These are phyloP conservation scores for Conomelus anceps DNA, from an alignment of 2,888 invertebrate genomes.

Conservation along the genomic window DNA sequence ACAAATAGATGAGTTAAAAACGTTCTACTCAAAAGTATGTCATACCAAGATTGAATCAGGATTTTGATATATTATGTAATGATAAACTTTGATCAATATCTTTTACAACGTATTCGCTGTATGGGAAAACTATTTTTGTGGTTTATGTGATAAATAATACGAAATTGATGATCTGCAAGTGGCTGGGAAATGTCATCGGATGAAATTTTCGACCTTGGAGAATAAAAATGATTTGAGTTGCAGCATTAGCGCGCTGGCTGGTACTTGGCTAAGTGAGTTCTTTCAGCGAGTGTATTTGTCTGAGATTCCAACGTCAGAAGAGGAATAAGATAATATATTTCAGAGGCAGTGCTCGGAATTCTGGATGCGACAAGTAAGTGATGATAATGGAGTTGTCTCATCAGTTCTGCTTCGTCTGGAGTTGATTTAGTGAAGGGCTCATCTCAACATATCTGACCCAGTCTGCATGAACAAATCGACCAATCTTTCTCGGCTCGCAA, in stretches of 20 bases:
- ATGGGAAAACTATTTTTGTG: background rate
- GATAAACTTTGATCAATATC: background rate
- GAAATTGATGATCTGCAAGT: background rate
- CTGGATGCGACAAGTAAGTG: background rate
- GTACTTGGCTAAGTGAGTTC: background rate
- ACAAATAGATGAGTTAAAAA: too few species aligned
- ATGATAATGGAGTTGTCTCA: background rate
- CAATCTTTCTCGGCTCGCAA: background rate
- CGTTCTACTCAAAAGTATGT: too few species aligned
- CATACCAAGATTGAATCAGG: too few species aligned
- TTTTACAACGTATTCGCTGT: background rate
- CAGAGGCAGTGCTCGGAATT: background rate
- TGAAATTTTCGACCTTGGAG: background rate
- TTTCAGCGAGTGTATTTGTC: background rate
- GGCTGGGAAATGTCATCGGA: background rate
- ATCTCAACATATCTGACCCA: background rate
- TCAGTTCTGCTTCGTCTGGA: background rate
- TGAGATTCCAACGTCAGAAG: background rate
- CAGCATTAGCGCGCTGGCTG: background rate
- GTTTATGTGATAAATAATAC: background rate
- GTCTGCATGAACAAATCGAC: background rate
- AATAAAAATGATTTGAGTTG: background rate
- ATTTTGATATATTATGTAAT: too few species aligned
- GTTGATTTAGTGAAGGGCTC: background rate
- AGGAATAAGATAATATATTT: background rate